Base-by-base conservation (phyloP, 2,797 vertebrate species). In the Danio albolineatus region DNA sequence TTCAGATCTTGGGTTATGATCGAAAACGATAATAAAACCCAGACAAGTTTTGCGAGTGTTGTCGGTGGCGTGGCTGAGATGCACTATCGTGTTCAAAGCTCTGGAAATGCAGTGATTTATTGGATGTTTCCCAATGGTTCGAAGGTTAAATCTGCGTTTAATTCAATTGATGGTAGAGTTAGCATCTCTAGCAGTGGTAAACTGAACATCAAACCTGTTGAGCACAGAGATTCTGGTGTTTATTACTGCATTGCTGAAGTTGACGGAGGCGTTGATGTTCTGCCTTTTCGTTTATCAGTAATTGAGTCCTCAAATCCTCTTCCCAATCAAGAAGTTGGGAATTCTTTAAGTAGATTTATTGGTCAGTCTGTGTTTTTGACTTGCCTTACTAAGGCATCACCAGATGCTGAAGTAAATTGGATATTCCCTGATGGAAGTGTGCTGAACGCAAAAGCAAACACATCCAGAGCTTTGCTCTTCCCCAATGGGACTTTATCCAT, bases 91-190 rank as follows among this genome's bases (percentile, higher is more conserved):
- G 86, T 96, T 75, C 87, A 90, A 73, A 95, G 95, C 62, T 97
- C 97, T 1, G 94, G 93, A 60, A 89, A 87, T 0, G 91, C 93
- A 0, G 87, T 84, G 10, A 72, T 97, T 79, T 81, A 89, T 5
- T 99, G 98, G 98, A 85, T 94, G 81, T 89, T 97, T 4, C 96
- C 97, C 9, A 93, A 95, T 82, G 96, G 97, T 51, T 92, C 93
- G 0, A 92, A 91, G 76, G 61, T 96, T 4, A 85, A 78, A 61
- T 89, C 92, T 0, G 91, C 93, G 0, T 91, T 84, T 49, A 90
- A 66, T 39, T 93, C 91, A 19, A 36, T 74, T 2, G 86, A 92
- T 8, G 91, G 91, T 43, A 91, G 88, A n/a, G 82, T 95, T 67
- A 92, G 86, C 0, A 79, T 94, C 43, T 93, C 94, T 17, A 85